Evolutionary conservation across 2,888 invertebrate genomes (phyloP), one percentile per base, ranked within the genome.

Genomic region (Lamellibrachia columna): DNA sequence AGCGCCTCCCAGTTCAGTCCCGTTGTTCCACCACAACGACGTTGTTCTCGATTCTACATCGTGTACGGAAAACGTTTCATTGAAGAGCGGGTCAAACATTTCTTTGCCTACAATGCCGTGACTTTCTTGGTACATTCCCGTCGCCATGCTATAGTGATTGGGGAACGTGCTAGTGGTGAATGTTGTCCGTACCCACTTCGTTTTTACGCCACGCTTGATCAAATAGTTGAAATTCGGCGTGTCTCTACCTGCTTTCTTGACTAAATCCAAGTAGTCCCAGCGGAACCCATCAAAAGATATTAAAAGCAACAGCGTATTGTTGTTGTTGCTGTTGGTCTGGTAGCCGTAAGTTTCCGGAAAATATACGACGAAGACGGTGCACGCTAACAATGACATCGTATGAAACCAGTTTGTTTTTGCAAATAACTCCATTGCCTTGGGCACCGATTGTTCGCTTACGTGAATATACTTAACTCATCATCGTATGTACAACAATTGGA

Each of bases 131-230:
- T 91, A 91, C 53, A 91, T 52, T 40, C 91, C 91, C 22, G 91
- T 91, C 52, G 91, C 91, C 91, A 91, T 91, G 91, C 52, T 91
- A 40, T 91, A 91, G 40, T 91, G 91, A 40, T 53, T 52, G 91
- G 91, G 91, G 22, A 91, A n/a, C 91, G 91, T 91, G 11, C 22
- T 91, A 7, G 91, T 91, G 91, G 53, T 91, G n/a, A 91, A 91
- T n/a, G 91, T 91, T 52, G 52, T 91, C 11, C 53, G 52, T 15
- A 91, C 22, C 52, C 53, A 28, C 3, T 52, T 52, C 52, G 91
- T 6, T 53, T 53, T 91, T 9, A 91, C 91, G 53, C 91, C 91
- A 91, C 52, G 91, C 53, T 53, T 91, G 91, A 52, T 91, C 91
- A 91, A 22, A 52, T 53, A 53, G 11, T 91, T 15, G 40, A 91